Percentiles rank a stretch among this genome's conserved stretches.
phyloP scores from a whole-genome alignment of 1,140 invertebrate species.

The Drosophila sp. region DNA sequence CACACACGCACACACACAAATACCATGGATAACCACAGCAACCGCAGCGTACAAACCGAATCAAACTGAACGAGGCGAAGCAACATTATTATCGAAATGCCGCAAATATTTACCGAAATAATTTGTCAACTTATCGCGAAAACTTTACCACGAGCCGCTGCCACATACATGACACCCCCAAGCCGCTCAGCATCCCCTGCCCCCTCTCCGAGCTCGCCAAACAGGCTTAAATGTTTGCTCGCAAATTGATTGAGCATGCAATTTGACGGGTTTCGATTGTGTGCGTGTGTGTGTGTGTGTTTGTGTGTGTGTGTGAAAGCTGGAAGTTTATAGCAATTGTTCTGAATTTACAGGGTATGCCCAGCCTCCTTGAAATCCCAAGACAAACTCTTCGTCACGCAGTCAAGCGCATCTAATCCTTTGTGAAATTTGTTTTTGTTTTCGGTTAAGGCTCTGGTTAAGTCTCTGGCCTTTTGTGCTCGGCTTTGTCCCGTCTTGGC shows the following conservation, averaged over 20 bases:
- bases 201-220: background rate
- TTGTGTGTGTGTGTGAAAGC: background rate
- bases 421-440: slow-evolving; percentile 78
- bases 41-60: slow-evolving; percentile 56
- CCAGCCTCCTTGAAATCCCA: background rate
- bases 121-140: slow-evolving; percentile 80
- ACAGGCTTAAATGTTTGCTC: slow-evolving; percentile 29
- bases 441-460: slow-evolving; percentile 54
- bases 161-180: slow-evolving; percentile 21
- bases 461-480: slow-evolving; percentile 27
- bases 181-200: background rate
- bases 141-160: slow-evolving; percentile 58
- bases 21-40: slow-evolving; percentile 55
- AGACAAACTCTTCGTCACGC: slow-evolving; percentile 20
- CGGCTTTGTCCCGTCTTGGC: slow-evolving; percentile 52
- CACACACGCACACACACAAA: slow-evolving; percentile 4
- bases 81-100: slow-evolving; percentile 79
- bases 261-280: slow-evolving; percentile 25
- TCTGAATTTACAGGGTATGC: background rate
- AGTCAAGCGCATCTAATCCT: slow-evolving; percentile 71
- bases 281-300: slow-evolving; percentile 2
- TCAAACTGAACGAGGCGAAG: slow-evolving; percentile 34
- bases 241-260: slow-evolving; percentile 49
- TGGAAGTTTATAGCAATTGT: slow-evolving; percentile 9
- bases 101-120: slow-evolving; percentile 81